phyloP scores from a whole-genome alignment of 2,888 invertebrate genomes.

The Caenorhabditis doughertyi region DNA sequence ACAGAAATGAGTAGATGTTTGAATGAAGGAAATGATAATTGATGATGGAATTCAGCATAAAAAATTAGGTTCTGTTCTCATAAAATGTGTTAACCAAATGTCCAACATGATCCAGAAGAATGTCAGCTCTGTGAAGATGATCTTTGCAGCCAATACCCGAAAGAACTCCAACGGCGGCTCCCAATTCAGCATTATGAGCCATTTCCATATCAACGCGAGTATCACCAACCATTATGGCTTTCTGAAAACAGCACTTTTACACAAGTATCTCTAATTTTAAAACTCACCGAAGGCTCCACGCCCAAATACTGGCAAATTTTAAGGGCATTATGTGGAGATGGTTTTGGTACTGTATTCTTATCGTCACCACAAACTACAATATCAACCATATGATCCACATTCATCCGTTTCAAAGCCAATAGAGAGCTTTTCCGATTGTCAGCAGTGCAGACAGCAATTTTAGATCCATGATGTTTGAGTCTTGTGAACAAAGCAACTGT shows the following conservation, averaged over 20 bases:
- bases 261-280: no score
- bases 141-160: slow-evolving; percentile 83
- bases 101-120: slow-evolving; percentile 63
- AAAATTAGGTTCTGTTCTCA: slow-evolving; percentile 20
- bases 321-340: slow-evolving; percentile 84
- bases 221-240: slow-evolving; percentile 84
- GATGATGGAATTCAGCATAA: neutral
- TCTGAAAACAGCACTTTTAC: no score
- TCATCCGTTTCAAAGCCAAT: slow-evolving; percentile 72
- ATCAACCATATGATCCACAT: slow-evolving; percentile 82
- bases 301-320: slow-evolving; percentile 77
- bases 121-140: slow-evolving; percentile 79
- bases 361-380: slow-evolving; percentile 84
- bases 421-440: slow-evolving; percentile 83
- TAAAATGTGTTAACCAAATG: slow-evolving; percentile 56
- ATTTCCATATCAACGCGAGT: slow-evolving; percentile 84
- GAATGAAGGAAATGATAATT: neutral
- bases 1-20: slow-evolving; percentile 29
- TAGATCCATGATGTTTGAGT: slow-evolving; percentile 83
- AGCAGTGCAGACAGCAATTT: slow-evolving; percentile 84
- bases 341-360: slow-evolving; percentile 83
- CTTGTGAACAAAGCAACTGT: slow-evolving; percentile 83
- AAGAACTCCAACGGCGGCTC: slow-evolving; percentile 84
- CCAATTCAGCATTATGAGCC: slow-evolving; percentile 83
- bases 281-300: slow-evolving; percentile 73